A percentile compares a stretch with the other conserved stretches of the same genome.
phyloP scores from a whole-genome alignment of 1,140 invertebrate genomes.

The Stenopsyche tienmushanensis region DNA sequence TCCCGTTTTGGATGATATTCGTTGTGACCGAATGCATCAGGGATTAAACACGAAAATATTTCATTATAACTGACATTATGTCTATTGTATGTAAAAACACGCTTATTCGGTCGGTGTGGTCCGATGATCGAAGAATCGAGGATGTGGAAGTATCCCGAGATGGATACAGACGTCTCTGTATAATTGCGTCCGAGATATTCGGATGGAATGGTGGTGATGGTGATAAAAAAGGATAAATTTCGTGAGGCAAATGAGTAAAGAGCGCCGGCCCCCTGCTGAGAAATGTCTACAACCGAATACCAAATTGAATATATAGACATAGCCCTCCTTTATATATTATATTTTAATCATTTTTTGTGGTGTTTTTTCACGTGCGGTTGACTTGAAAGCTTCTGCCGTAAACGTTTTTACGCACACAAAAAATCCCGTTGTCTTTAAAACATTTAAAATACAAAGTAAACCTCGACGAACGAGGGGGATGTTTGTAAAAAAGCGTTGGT shows the following conservation, averaged over 20 bases:
- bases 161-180: not conserved
- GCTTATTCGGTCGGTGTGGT: not conserved
- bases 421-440: too few relatives aligned
- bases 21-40: too few relatives aligned
- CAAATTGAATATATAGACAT: not conserved
- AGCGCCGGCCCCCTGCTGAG: conserved; percentile 19
- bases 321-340: not conserved
- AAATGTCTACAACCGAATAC: conserved; percentile 14
- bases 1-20: too few relatives aligned
- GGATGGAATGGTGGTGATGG: not conserved
- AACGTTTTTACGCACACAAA: not conserved
- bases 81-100: conserved; percentile 8
- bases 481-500: too few relatives aligned
- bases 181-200: conserved; percentile 12
- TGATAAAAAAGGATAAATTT: conserved; percentile 16
- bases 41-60: too few relatives aligned
- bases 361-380: not conserved
- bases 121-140: not conserved
- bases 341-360: not conserved
- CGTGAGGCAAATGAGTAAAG: conserved; percentile 21
- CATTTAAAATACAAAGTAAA: too few relatives aligned
- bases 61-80: not conserved
- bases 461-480: too few relatives aligned
- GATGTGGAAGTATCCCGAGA: too few relatives aligned
- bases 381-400: not conserved